Conservation (phyloP, 2,888 invertebrate species). For the Colletes collaris region DNA sequence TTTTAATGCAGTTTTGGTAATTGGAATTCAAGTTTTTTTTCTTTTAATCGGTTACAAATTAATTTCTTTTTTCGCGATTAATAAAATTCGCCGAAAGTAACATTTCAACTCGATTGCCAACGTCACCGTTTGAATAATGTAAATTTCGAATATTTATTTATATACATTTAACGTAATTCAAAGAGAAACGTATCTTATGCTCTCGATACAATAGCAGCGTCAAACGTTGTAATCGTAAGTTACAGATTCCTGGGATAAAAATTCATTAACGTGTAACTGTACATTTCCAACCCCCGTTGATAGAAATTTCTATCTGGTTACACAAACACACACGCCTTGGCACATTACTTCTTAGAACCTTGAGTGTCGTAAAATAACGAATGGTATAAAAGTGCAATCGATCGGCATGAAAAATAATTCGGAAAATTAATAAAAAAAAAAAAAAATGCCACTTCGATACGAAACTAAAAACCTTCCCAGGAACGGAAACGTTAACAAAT, state of each 20-base stretch:
- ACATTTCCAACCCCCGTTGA: slow-evolving; percentile 19
- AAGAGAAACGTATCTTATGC: slow-evolving; percentile 38
- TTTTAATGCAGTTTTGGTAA: slow-evolving; percentile 16
- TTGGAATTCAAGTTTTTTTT: not conserved
- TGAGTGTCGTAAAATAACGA: slow-evolving; percentile 10
- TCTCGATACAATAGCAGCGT: slow-evolving; percentile 50
- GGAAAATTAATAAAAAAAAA: not conserved
- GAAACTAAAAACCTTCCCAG: slow-evolving; percentile 39
- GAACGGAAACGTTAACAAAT: slow-evolving; percentile 45
- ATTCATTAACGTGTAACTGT: slow-evolving; percentile 21
- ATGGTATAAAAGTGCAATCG: slow-evolving; percentile 9
- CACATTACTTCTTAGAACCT: slow-evolving; percentile 58
- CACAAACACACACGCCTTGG: slow-evolving; percentile 62
- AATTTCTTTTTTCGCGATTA: not conserved
- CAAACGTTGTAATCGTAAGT: slow-evolving; percentile 45
- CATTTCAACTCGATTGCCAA: slow-evolving; percentile 27
- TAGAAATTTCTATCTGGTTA: slow-evolving; percentile 38
- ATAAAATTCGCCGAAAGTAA: slow-evolving; percentile 14
- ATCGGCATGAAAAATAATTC: not conserved
- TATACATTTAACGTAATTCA: slow-evolving; percentile 47
- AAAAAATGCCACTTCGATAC: slow-evolving; percentile 1
- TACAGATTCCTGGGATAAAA: slow-evolving; percentile 55
- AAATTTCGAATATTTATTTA: slow-evolving; percentile 40
- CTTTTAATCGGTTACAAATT: not conserved
- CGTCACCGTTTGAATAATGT: slow-evolving; percentile 22